phyloP scores from a whole-genome alignment of 2,888 invertebrate species.

The Rotaria macrura region DNA sequence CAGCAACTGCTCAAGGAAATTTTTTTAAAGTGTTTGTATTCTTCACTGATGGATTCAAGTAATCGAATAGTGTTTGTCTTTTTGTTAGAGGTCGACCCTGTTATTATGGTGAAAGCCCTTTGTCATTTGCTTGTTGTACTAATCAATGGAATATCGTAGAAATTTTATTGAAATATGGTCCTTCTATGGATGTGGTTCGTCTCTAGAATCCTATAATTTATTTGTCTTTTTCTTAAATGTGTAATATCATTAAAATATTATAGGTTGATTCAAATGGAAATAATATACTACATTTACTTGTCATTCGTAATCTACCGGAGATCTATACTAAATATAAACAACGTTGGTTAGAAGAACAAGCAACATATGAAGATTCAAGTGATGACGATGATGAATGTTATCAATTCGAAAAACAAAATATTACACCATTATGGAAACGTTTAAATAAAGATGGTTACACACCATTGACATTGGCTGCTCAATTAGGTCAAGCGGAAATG shows the following conservation, averaged over 20 bases:
- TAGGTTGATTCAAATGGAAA: not conserved
- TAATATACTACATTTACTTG: not conserved
- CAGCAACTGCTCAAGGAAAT: not conserved
- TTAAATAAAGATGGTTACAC: slow-evolving; percentile 68
- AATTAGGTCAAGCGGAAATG: slow-evolving; percentile 76
- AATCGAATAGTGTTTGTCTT: too few relatives aligned
- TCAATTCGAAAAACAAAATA: not conserved
- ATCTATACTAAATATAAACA: not conserved
- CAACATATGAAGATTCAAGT: not conserved
- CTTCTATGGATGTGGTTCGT: not conserved
- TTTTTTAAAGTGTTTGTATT: not conserved
- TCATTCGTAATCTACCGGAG: not conserved
- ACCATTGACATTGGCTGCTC: slow-evolving; percentile 81
- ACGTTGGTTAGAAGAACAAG: not conserved
- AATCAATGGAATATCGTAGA: not conserved
- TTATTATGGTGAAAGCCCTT: not conserved
- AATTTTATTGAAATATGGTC: not conserved
- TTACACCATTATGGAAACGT: slow-evolving; percentile 4
- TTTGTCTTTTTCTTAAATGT: too few relatives aligned
- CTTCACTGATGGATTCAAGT: not conserved
- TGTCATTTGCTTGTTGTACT: not conserved
- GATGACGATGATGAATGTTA: not conserved
- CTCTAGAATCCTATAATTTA: too few relatives aligned
- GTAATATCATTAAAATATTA: too few relatives aligned
- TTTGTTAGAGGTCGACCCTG: not conserved